These are phyloP conservation scores for Mylabris phalerata DNA, from an alignment of 1,140 invertebrate genomes.

Conservation along the genomic window DNA sequence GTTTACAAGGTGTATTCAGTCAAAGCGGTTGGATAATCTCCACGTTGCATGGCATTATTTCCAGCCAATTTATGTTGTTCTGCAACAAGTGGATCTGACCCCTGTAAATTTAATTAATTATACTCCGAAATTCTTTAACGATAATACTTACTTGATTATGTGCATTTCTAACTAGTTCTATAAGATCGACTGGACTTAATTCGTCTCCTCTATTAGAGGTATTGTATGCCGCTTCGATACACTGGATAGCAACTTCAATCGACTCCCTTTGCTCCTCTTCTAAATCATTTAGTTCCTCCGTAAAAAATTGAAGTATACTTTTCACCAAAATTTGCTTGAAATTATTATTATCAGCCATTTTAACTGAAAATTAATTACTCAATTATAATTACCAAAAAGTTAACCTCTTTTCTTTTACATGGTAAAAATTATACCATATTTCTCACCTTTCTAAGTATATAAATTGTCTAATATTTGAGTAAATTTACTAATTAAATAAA, in stretches of 20 bases:
- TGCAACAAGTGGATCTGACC: slow-evolving; percentile 32
- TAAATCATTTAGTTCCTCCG: background rate
- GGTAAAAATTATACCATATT: too few species aligned
- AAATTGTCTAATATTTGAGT: too few species aligned
- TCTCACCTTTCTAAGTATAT: too few species aligned
- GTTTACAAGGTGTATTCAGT: slow-evolving; percentile 66
- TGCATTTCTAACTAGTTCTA: background rate
- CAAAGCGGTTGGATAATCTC: slow-evolving; percentile 73
- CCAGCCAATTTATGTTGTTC: slow-evolving; percentile 77
- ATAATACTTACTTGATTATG: background rate
- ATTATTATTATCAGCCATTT: background rate
- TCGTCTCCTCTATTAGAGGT: slow-evolving; percentile 1
- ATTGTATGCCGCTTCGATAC: slow-evolving; percentile 60
- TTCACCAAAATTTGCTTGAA: slow-evolving; percentile 1
- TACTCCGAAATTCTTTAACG: background rate
- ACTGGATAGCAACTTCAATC: slow-evolving; percentile 70
- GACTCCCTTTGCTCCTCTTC: slow-evolving; percentile 48
- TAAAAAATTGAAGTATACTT: slow-evolving; percentile 2
- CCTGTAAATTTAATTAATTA: slow-evolving; percentile 4
- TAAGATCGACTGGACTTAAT: slow-evolving; percentile 24
- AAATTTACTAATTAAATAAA: too few species aligned
- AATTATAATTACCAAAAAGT: too few species aligned
- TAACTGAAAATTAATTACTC: too few species aligned
- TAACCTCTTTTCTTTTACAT: too few species aligned
- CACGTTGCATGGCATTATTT: slow-evolving; percentile 79